Evolutionary conservation across 2,797 vertebrate species (phyloP).

Genomic region (Scomberomorus guttatus): DNA sequence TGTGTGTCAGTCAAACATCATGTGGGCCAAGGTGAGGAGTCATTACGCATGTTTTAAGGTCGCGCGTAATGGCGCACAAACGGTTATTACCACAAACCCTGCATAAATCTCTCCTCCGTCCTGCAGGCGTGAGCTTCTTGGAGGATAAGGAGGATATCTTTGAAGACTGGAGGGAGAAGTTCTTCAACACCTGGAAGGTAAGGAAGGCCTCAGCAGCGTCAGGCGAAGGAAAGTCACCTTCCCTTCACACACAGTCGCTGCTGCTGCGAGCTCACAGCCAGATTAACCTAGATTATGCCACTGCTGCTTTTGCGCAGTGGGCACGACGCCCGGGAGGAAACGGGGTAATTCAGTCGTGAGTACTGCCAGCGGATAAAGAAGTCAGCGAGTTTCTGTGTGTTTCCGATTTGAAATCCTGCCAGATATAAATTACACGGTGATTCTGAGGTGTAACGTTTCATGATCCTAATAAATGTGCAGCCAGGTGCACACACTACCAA

Average conservation of each 20-base stretch:
- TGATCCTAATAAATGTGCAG: background rate
- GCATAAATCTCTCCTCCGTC: constrained; percentile 15
- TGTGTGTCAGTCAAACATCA: constrained; percentile 6
- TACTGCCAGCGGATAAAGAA: constrained; percentile 38
- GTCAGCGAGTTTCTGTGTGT: constrained; percentile 41
- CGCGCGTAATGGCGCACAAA: constrained; percentile 40
- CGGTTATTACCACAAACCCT: background rate
- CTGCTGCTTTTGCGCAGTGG: constrained; percentile 52
- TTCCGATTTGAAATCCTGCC: constrained; percentile 35
- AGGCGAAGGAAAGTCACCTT: constrained; percentile 58
- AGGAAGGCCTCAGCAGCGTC: constrained; percentile 32
- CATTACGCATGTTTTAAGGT: background rate
- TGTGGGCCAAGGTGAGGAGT: background rate
- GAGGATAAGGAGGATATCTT: constrained; percentile 93
- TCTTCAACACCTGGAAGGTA: constrained; percentile 96
- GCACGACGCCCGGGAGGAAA: constrained; percentile 27
- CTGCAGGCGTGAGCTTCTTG: constrained; percentile 90
- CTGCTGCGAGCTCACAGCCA: constrained; percentile 32
- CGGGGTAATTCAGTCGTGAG: constrained; percentile 42
- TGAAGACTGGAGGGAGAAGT: constrained; percentile 93
- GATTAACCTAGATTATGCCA: constrained; percentile 68
- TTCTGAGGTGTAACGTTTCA: background rate
- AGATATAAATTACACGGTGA: constrained; percentile 5
- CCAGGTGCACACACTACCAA: too few species aligned
- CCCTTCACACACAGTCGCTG: constrained; percentile 2